Evolutionary conservation across 2,113 vertebrate species (phyloP).

Genomic region (Colistium nudipinnis): DNA sequence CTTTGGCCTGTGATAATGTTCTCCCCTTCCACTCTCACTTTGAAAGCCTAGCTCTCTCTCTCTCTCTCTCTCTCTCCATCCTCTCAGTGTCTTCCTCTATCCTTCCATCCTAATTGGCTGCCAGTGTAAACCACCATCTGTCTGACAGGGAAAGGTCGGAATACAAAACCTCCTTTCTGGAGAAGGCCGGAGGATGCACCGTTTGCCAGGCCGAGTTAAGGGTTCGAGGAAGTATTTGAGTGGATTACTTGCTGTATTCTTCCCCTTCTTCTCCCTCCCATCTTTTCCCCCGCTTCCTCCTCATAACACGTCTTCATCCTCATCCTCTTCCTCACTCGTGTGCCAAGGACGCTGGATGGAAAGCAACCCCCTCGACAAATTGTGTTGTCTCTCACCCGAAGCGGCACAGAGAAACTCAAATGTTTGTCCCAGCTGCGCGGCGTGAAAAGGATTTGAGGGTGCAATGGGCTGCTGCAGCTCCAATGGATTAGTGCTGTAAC

Average conservation of each 20-base stretch:
- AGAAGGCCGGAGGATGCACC: constrained; percentile 51
- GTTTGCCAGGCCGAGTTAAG: constrained; percentile 67
- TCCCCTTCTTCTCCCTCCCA: constrained; percentile 23
- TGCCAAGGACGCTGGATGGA: constrained; percentile 60
- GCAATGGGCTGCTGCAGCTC: constrained; percentile 57
- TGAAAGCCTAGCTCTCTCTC: constrained; percentile 44
- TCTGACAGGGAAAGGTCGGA: constrained; percentile 59
- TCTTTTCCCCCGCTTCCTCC: constrained; percentile 31
- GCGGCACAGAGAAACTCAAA: constrained; percentile 52
- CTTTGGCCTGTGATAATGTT: constrained; percentile 53
- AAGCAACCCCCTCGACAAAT: constrained; percentile 58
- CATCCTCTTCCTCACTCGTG: constrained; percentile 42
- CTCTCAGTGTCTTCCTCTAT: constrained; percentile 11
- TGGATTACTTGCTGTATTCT: constrained; percentile 66
- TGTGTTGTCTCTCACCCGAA: constrained; percentile 39
- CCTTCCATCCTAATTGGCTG: constrained; percentile 70
- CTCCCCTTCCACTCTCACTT: constrained; percentile 28
- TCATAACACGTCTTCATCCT: constrained; percentile 34
- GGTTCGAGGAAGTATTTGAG: constrained; percentile 73
- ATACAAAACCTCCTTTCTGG: constrained; percentile 63
- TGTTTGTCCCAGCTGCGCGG: constrained; percentile 67
- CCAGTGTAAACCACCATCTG: constrained; percentile 72
- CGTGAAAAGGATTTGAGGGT: constrained; percentile 58
- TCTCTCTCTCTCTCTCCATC: constrained; percentile 1
- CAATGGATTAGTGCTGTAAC: constrained; percentile 54